Evolutionary conservation across 1,140 invertebrate species (phyloP), one percentile per base, ranked within the genome.

Genomic region (Drosophila malerkotliana): DNA sequence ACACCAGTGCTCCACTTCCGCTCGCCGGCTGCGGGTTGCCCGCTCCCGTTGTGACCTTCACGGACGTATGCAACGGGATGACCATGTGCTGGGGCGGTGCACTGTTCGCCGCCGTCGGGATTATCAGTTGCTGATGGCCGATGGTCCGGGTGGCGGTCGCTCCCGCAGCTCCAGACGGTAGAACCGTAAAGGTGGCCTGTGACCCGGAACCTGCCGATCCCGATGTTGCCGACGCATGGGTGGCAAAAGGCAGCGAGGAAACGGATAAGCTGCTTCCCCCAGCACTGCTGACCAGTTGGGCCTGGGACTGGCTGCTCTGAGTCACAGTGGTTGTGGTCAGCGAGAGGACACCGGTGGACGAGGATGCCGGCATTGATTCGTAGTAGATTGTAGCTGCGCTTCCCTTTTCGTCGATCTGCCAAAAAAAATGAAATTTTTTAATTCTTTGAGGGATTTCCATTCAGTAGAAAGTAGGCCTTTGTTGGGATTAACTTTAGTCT

Each of bases 331-430:
- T 80, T 7, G 91, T 92, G 18, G 87, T 91, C 14, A 92, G 45
- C 0, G 91, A 92, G 0, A 92, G 79, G 0, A 92, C 91, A 3
- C 90, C 90, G 2, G 90, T 91, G 0, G 91, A 91, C 9, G 87
- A 72, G 3, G 72, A 84, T 5, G 91, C 87, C 3, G 91, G 89
- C 53, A 91, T 82, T 1, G 91, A 92, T 54, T 92, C 91, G 61
- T 92, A 92, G 52, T 92, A 92, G 14, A 92, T 91, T 3, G 82
- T 91, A 14, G 82, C 83, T 4, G 81, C 79, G 26, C 89, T 90
- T n/a, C 90, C 88, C 14, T 75, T 75, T 5, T 75, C 72, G 30
- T 75, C 72, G 8, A 75, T 74, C 72, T 74, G 32, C 14, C 10
- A 15, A 8, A 26, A 9, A 14, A 0, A 58, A 10, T 12, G 0